Conservation (phyloP, 1,140 invertebrate genomes). For the Hermatobates lingyangjiaoensis region DNA sequence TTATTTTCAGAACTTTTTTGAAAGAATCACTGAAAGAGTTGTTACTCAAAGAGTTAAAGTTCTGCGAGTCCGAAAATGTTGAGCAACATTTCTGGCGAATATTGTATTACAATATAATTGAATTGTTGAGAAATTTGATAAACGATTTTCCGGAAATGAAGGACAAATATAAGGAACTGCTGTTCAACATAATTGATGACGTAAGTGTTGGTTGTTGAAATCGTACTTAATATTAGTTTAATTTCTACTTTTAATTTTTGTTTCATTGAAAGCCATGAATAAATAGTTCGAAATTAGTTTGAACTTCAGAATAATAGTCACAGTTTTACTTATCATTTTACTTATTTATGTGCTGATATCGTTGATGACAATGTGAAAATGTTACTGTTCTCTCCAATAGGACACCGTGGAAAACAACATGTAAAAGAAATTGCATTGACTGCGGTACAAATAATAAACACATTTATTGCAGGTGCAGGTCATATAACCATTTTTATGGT, state of each 20-base stretch:
- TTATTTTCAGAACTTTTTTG: conserved; percentile 30
- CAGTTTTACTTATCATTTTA: neutral
- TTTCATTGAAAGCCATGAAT: no score
- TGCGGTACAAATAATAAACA: no score
- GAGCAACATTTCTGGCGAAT: conserved; percentile 86
- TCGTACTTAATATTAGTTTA: no score
- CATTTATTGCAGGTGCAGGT: no score
- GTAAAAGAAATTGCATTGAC: no score
- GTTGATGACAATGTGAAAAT: neutral
- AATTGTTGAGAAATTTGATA: conserved; percentile 50
- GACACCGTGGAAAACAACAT: no score
- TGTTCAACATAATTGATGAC: conserved; percentile 58
- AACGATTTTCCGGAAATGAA: conserved; percentile 28
- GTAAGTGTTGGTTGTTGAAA: no score
- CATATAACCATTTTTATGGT: no score
- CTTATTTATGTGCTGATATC: neutral
- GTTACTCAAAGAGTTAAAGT: conserved; percentile 63
- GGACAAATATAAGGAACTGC: conserved; percentile 39
- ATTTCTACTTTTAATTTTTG: no score
- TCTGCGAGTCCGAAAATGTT: conserved; percentile 71
- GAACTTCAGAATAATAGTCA: conserved; percentile 6
- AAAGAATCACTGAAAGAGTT: conserved; percentile 53
- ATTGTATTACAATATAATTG: conserved; percentile 78
- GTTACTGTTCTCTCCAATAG: no score
- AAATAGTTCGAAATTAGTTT: no score